Conservation (phyloP, 2,797 vertebrate species). For the Fundulus diaphanus region DNA sequence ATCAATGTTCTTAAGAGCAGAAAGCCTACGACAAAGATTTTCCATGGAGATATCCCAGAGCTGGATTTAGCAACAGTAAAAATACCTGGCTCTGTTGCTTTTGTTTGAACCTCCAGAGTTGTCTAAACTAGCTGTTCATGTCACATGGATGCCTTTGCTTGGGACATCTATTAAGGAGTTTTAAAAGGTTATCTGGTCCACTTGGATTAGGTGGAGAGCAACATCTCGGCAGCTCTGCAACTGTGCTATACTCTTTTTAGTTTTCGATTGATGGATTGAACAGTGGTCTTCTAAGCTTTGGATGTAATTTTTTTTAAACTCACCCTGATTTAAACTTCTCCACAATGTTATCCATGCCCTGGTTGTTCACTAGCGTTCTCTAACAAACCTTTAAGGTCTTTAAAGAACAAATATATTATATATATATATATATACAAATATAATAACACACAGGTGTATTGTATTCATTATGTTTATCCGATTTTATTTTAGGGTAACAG, state of each 20-base stretch:
- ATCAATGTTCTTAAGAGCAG: conserved; percentile 39
- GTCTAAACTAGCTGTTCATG: conserved; percentile 14
- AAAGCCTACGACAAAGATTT: conserved; percentile 55
- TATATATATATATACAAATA: too few species aligned
- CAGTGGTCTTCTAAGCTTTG: too few species aligned
- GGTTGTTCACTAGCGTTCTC: neutral
- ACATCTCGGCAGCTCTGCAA: neutral
- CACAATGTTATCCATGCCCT: too few species aligned
- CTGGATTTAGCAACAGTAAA: conserved; percentile 44
- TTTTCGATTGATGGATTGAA: neutral
- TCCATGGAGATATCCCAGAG: conserved; percentile 62
- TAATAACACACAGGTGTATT: neutral
- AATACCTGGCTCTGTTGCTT: conserved; percentile 38
- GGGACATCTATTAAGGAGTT: conserved; percentile 18
- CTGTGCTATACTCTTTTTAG: neutral
- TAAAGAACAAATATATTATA: neutral
- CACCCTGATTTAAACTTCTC: too few species aligned
- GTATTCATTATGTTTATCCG: neutral
- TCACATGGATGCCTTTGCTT: neutral
- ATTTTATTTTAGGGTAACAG: neutral
- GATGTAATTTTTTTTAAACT: too few species aligned
- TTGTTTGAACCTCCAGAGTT: conserved; percentile 33
- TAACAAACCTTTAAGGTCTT: neutral
- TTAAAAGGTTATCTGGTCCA: neutral
- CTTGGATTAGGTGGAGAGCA: neutral